Conservation (phyloP, 2,888 invertebrate species). For the Vannuccia rotundouncinata region DNA sequence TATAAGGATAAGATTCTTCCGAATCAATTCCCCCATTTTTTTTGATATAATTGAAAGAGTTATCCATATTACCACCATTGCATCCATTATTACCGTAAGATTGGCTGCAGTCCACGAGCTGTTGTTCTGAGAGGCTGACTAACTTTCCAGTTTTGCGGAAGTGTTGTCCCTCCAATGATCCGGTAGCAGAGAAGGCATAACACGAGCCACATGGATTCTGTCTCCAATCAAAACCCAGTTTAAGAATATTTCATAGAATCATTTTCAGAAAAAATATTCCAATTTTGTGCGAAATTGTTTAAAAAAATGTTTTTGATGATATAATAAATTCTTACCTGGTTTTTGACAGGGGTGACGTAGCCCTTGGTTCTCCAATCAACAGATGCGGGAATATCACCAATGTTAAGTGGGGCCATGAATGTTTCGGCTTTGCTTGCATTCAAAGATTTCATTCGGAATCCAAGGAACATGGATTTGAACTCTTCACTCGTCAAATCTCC, state of each 20-base stretch:
- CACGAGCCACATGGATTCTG: slow-evolving; percentile 63
- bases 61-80: slow-evolving; percentile 63
- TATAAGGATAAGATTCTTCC: slow-evolving; percentile 45
- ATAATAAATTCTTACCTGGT: too few relatives aligned
- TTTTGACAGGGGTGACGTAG: slow-evolving; percentile 50
- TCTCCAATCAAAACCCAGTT: too few relatives aligned
- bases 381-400: slow-evolving; percentile 34
- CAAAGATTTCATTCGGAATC: not conserved
- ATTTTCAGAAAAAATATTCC: too few relatives aligned
- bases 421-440: not conserved
- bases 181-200: slow-evolving; percentile 68
- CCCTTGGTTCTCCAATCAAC: slow-evolving; percentile 52
- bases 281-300: too few relatives aligned
- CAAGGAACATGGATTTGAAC: slow-evolving; percentile 33
- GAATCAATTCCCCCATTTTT: slow-evolving; percentile 46
- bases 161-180: slow-evolving; percentile 53
- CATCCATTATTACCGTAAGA: slow-evolving; percentile 71
- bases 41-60: slow-evolving; percentile 42
- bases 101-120: slow-evolving; percentile 77
- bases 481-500: slow-evolving; percentile 53
- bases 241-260: too few relatives aligned
- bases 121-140: slow-evolving; percentile 81
- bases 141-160: slow-evolving; percentile 71
- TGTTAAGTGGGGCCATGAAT: slow-evolving; percentile 35
- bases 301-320: too few relatives aligned